Evolutionary conservation across 2,888 invertebrate species (phyloP), one percentile per base, ranked within the genome.

Genomic region (Prenolepis imparis): DNA sequence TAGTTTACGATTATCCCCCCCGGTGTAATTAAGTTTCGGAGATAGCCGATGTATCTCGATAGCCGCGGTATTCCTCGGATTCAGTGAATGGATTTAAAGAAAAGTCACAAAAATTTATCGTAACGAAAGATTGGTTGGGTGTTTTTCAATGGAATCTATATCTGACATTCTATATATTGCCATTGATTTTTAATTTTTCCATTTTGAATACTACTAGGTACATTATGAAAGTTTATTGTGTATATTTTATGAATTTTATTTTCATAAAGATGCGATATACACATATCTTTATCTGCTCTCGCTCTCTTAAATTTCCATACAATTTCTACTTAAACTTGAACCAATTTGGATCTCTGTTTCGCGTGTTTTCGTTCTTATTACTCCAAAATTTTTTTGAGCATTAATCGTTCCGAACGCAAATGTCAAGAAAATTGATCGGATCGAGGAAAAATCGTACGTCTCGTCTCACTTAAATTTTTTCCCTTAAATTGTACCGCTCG

Each of bases 1-100:
- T 70, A 59, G 36, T 44, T 78, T 72, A 44, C 72, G 59, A 80
- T 80, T 80, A 57, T 78, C 9, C 21, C 32, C 9, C 21, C 32
- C 12, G 59, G 12, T n/a, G 11, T 12, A 70, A 80, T 59, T 59
- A 44, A 80, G 36, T 59, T 72, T 24, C 24, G 18, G 18, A 55
- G 57, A n/a, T 15, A 3, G 36, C 55, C 32, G 3, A n/a, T 6
- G n/a, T 2, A 12, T 39, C 48, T 48, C 28, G 48, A 52, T 52
- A 48, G 18, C 4, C 18, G 48, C 48, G 18, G 6, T 48, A 52
- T 55, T 55, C 11, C 18, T 72, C n/a, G 11, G 24, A 44, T 57
- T 59, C n/a, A n/a, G 1, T 21, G 15, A 39, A 15, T 36, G n/a
- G 18, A 24, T 32, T 12, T 32, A 11, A 32, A 6, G 9, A 18